These are phyloP conservation scores for Cheiracanthium punctorium DNA, from an alignment of 2,888 invertebrate genomes.

Conservation along the genomic window DNA sequence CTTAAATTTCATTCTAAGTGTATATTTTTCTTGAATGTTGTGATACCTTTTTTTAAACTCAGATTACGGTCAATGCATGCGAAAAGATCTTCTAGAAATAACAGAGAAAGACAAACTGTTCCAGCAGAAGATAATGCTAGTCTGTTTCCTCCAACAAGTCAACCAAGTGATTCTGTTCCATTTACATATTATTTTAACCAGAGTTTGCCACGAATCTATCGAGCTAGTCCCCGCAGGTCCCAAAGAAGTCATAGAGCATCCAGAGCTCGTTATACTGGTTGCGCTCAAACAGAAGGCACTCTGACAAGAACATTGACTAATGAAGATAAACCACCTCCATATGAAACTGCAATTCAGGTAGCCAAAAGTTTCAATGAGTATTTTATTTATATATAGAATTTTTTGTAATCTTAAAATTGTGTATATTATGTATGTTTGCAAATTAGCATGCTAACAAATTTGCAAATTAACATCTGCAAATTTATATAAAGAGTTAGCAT, in stretches of 20 bases:
- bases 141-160: slow-evolving; percentile 24
- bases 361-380: not conserved
- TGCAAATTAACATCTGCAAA: too few relatives aligned
- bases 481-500: too few relatives aligned
- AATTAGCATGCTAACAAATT: too few relatives aligned
- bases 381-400: not conserved
- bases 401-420: too few relatives aligned
- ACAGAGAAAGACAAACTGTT: slow-evolving; percentile 10
- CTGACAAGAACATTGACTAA: slow-evolving; percentile 31
- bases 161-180: slow-evolving; percentile 38
- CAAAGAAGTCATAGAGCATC: slow-evolving; percentile 10
- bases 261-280: slow-evolving; percentile 45
- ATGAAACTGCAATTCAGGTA: slow-evolving; percentile 65
- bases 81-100: slow-evolving; percentile 28
- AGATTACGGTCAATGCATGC: slow-evolving; percentile 41
- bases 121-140: slow-evolving; percentile 31
- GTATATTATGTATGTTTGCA: too few relatives aligned
- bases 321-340: slow-evolving; percentile 63
- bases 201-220: slow-evolving; percentile 44
- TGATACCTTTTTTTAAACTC: too few relatives aligned
- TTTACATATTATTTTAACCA: slow-evolving; percentile 45
- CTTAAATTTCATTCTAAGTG: too few relatives aligned
- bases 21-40: too few relatives aligned
- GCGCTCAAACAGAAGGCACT: slow-evolving; percentile 47
- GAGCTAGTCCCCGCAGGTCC: slow-evolving; percentile 41